Evolutionary conservation across 53 echinoderm and acorn worm species (phyloP), one percentile per base, ranked within the genome.

Genomic region (Temnopleurus reevesii): DNA sequence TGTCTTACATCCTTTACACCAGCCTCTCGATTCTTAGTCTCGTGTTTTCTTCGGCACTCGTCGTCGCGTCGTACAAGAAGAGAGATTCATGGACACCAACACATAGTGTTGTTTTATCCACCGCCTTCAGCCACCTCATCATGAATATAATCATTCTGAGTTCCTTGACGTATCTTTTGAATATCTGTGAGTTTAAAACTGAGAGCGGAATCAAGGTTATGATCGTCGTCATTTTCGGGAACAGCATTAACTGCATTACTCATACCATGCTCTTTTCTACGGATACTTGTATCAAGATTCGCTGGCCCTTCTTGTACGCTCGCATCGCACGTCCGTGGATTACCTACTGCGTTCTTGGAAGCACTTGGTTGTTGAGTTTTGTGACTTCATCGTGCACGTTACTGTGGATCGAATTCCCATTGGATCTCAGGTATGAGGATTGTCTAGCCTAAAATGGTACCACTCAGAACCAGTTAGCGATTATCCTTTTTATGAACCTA

Each of bases 51-150:
- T 17, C 4, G 4, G 26, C 79, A 34, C 49, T 77, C 36, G 26
- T 29, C 30, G 17, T 77, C 41, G 79, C 46, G 18, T 46, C 49
- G 8, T 77, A 46, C 46, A 45, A 49, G 46, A 77, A 23, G 47
- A 77, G 46, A 29, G 18, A 77, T 10, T 77, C 79, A 0, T 77
- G 79, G 79, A 46, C 79, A 13, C 79, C 79, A 4, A 47, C 79
- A 7, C 49, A 49, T 46, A 77, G 79, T 13, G 29, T 77, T 5
- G 28, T 77, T 28, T 46, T 77, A 77, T 77, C 79, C 8, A 15
- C 49, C 10, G 27, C 41, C 26, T 45, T 47, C 17, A 77, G 79
- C 79, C 79, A 77, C 28, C 49, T 77, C 41, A 4, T 1, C 27
- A 77, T 77, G 46, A 27, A 77, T 9, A 47, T 77, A 8, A 49